Percentiles rank a stretch among this genome's conserved stretches.
Evolutionary conservation across 2,888 invertebrate genomes (phyloP).

Genomic region (Orchesellides sinensis): DNA sequence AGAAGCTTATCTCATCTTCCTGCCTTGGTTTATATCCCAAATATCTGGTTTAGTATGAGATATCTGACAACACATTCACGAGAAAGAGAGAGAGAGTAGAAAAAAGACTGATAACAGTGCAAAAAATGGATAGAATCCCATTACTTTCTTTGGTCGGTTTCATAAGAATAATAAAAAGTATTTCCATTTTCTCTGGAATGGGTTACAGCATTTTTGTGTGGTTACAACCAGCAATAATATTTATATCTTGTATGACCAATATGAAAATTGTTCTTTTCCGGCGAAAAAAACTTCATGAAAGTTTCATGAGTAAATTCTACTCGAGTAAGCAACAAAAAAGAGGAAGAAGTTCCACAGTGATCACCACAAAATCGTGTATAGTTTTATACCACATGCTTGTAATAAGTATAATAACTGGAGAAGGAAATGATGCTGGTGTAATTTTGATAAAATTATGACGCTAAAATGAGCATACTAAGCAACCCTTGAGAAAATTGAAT

Average conservation of each 20-base stretch:
- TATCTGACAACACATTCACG: not conserved
- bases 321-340: not conserved
- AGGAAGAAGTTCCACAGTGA: conserved; percentile 10
- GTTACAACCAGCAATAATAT: conserved; percentile 37
- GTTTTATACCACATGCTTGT: not conserved
- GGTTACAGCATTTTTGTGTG: conserved; percentile 15
- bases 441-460: conserved; percentile 65
- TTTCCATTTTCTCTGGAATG: not conserved
- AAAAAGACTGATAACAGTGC: not conserved
- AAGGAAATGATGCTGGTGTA: conserved; percentile 58
- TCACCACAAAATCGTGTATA: conserved; percentile 1
- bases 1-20: not conserved
- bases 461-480: conserved; percentile 47
- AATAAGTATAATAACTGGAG: conserved; percentile 19
- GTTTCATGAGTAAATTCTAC: conserved; percentile 56
- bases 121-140: not conserved
- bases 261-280: conserved; percentile 63
- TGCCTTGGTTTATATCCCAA: too few relatives aligned
- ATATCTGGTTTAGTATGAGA: too few relatives aligned
- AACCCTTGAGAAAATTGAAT: conserved; percentile 57
- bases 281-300: conserved; percentile 50
- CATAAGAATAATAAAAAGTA: conserved; percentile 14
- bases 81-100: not conserved
- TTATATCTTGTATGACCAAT: conserved; percentile 30
- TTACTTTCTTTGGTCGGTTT: not conserved